A percentile compares a stretch with the other conserved stretches of the same genome.
Evolutionary conservation across 2,797 vertebrate species (phyloP).

Genomic region (Gallinago nigripennis): DNA sequence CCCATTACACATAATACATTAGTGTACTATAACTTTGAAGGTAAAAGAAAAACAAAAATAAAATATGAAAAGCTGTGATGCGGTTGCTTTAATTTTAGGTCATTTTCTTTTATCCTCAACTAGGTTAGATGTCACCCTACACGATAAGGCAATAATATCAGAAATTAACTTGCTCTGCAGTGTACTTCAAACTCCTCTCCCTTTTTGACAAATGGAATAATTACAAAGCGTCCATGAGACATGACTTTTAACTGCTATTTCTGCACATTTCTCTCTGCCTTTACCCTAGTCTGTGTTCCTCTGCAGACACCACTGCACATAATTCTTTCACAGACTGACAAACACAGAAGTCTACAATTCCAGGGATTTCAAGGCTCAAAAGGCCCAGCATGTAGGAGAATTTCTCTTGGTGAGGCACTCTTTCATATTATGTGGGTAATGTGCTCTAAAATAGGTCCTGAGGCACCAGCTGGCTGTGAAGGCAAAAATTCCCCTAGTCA

Average conservation of each 20-base stretch:
- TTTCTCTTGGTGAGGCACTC: not conserved
- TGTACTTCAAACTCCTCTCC: not conserved
- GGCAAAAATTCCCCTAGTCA: not conserved
- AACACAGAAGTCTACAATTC: not conserved
- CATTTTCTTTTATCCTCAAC: not conserved
- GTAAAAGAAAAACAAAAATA: not conserved
- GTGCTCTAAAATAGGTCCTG: not conserved
- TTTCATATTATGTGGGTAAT: not conserved
- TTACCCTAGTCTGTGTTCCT: not conserved
- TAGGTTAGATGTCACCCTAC: not conserved
- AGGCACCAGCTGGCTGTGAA: not conserved
- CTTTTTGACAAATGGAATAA: not conserved
- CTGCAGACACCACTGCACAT: rapidly evolving
- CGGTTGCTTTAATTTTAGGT: not conserved
- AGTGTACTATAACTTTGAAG: not conserved
- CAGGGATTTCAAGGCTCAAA: not conserved
- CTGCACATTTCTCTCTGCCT: not conserved
- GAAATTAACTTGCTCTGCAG: not conserved
- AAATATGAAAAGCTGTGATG: not conserved
- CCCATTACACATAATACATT: not conserved
- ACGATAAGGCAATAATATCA: not conserved
- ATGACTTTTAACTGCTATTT: not conserved
- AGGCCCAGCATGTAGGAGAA: not conserved
- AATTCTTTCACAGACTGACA: not conserved
- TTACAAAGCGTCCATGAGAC: not conserved